These are phyloP conservation scores for Gymnoscopelus microlampas DNA, from an alignment of 2,797 vertebrate species.

Conservation along the genomic window DNA sequence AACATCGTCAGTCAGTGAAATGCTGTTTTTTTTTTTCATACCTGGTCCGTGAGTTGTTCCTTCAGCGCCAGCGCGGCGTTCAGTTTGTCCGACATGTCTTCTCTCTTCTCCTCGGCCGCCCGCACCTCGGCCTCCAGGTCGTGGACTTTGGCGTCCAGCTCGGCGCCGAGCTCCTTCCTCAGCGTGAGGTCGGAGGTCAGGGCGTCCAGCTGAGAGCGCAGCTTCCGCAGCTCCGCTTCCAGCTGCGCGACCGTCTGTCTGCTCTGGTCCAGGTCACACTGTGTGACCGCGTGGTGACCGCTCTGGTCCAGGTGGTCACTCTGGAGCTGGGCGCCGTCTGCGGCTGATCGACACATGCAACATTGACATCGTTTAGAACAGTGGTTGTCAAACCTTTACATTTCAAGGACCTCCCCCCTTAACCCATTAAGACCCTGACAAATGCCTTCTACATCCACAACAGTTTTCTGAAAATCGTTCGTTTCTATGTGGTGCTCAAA, in stretches of 20 bases:
- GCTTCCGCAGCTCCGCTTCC: constrained; percentile 64
- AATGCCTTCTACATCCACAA: too few relatives aligned
- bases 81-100: constrained; percentile 61
- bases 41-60: constrained; percentile 58
- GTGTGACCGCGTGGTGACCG: not conserved
- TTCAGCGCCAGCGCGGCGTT: constrained; percentile 63
- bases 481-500: too few relatives aligned
- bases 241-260: constrained; percentile 61
- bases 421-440: too few relatives aligned
- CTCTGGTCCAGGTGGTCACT: too few relatives aligned
- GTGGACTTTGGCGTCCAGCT: constrained; percentile 73
- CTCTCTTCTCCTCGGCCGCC: constrained; percentile 71
- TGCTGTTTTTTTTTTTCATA: constrained; percentile 13
- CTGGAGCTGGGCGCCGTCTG: too few relatives aligned
- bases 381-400: too few relatives aligned
- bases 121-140: constrained; percentile 67
- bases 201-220: constrained; percentile 71
- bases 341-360: too few relatives aligned
- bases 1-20: not conserved
- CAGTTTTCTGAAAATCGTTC: too few relatives aligned
- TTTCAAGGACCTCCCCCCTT: too few relatives aligned
- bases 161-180: constrained; percentile 72
- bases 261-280: constrained; percentile 38
- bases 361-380: too few relatives aligned
- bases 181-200: constrained; percentile 72